A percentile compares a stretch with the other conserved stretches of the same genome.
phyloP scores from a whole-genome alignment of 2,113 vertebrate species.

The Bubo bubo region DNA sequence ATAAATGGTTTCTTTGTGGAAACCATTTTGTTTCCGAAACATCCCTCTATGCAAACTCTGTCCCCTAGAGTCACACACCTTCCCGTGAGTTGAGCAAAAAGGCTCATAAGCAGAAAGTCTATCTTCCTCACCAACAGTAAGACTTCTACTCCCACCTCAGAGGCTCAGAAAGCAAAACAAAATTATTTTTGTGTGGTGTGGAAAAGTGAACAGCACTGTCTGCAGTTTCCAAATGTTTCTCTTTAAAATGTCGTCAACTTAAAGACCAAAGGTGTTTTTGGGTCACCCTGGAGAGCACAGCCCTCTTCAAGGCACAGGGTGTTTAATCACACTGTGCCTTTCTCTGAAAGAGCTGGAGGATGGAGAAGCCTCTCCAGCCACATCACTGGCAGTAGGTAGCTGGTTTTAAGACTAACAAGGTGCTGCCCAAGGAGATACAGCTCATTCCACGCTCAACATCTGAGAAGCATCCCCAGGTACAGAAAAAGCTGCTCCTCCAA shows the following conservation, averaged over 20 bases:
- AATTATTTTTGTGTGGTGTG: rapidly evolving
- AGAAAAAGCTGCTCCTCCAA: neutral
- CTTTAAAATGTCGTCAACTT: rapidly evolving
- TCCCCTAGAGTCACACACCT: neutral
- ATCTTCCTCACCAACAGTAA: neutral
- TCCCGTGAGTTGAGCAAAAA: neutral
- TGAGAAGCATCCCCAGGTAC: neutral
- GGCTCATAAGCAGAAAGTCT: neutral
- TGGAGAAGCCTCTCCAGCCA: neutral
- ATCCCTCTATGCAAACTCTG: neutral
- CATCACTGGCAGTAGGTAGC: rapidly evolving
- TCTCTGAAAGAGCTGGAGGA: neutral
- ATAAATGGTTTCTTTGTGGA: neutral
- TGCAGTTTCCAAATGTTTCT: neutral
- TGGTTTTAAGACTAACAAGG: neutral
- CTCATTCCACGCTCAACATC: neutral
- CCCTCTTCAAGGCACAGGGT: neutral
- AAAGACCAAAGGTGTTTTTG: neutral
- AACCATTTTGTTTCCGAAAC: too few species aligned
- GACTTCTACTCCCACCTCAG: neutral
- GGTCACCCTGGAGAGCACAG: neutral
- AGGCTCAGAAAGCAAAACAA: neutral
- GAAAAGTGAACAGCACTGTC: neutral
- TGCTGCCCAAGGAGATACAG: neutral
- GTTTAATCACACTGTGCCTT: neutral